Base-by-base conservation (phyloP, 92 coral and sea anemone genomes). In the Micromussa lordhowensis region DNA sequence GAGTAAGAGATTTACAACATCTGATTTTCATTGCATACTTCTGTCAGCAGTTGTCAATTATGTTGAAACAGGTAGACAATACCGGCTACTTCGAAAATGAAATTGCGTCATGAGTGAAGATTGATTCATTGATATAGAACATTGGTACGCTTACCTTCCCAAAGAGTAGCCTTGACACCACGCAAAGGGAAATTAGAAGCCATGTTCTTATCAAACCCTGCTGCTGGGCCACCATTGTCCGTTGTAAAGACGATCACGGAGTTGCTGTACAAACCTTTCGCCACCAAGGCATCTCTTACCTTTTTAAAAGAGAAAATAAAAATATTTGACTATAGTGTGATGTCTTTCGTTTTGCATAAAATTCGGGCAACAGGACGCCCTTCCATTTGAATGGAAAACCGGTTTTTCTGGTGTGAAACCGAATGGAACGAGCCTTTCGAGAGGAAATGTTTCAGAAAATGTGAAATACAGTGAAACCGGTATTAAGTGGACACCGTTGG, bases 141-240 rank as follows among this genome's bases (percentile, higher is more conserved):
- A 7, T 22, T 8, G 53, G 3, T 57, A 14, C 14, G 11, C 92
- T 1, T 26, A 91, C 98, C 98, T 95, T 95, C 98, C 98, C 98
- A 95, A 12, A 95, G 77, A 73, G 98, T 95, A 36, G 90, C 86
- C 69, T 95, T 95, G 15, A 95, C 93, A 3, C 98, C 98, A n/a
- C 96, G 77, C 38, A 95, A 80, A 36, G 98, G 98, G 75, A 81
- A 95, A 76, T 95, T 95, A 83, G 94, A 88, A 72, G 98, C 98
- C 91, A 86, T 88, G 87, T 95, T 95, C 88, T 79, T 34, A 58
- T 95, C 98, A 83, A 91, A 93, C 79, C 98, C 98, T 36, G 89
- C 87, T 16, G 98, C 95, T 3, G 98, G 98, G 22, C 98, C 98
- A 55, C 98, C 98, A 78, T 95, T 95, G 75, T 95, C 98, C 1